Conservation (phyloP, 2,888 invertebrate genomes). For the Sarcophaga rosellei region DNA sequence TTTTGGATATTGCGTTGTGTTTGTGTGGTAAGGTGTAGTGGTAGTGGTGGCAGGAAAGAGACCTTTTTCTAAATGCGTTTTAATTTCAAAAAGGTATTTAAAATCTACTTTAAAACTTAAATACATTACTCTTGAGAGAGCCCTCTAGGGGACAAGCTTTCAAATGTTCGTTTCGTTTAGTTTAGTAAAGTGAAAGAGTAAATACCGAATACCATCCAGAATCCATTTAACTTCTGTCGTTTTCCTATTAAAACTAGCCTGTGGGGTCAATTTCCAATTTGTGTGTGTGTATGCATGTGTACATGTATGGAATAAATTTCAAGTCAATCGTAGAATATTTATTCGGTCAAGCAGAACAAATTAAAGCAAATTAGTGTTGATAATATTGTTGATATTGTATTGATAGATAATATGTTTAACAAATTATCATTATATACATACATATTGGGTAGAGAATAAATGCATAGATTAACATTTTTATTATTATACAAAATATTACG, state of each 20-base stretch:
- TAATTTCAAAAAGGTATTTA: background rate
- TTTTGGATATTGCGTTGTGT: background rate
- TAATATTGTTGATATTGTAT: constrained; percentile 31
- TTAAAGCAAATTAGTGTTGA: constrained; percentile 37
- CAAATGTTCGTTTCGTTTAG: background rate
- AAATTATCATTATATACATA: constrained; percentile 3
- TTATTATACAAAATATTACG: no score
- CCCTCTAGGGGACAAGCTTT: background rate
- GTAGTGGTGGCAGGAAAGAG: no score
- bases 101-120: background rate
- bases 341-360: constrained; percentile 38
- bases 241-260: no score
- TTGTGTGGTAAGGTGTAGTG: background rate
- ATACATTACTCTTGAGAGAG: background rate
- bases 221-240: no score
- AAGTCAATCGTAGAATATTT: background rate
- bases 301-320: background rate
- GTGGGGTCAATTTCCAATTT: background rate
- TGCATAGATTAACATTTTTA: background rate
- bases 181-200: background rate
- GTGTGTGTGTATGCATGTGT: background rate
- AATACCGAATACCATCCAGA: no score
- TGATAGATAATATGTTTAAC: constrained; percentile 33
- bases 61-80: background rate
- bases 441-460: background rate